Conservation (phyloP, 2,888 invertebrate species). For the Chrysomela aeneicollis region DNA sequence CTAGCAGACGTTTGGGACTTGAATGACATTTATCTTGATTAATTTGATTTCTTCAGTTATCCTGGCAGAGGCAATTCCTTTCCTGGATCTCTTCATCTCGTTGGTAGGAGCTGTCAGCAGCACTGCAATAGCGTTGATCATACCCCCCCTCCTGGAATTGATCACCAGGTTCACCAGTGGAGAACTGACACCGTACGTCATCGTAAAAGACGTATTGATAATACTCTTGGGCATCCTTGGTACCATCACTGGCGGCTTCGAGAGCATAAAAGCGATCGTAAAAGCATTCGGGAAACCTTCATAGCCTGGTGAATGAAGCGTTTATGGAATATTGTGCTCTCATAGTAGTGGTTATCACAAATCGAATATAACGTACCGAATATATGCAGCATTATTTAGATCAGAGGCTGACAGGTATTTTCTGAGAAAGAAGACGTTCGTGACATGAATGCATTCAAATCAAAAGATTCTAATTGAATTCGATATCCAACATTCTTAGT, state of each 20-base stretch:
- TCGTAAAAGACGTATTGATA: conserved; percentile 70
- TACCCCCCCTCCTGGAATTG: conserved; percentile 88
- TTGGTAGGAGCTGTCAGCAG: conserved; percentile 91
- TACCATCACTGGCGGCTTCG: conserved; percentile 78
- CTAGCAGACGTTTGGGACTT: no score
- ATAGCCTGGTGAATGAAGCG: no score
- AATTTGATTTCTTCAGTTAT: conserved; percentile 77
- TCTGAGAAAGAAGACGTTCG: no score
- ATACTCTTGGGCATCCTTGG: conserved; percentile 74
- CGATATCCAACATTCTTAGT: no score
- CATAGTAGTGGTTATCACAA: no score
- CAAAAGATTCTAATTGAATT: no score
- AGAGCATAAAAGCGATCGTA: conserved; percentile 71
- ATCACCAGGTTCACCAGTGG: conserved; percentile 72
- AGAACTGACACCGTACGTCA: conserved; percentile 62
- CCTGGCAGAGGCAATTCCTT: conserved; percentile 86
- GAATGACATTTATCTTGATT: no score
- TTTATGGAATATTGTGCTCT: no score
- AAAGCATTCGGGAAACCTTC: conserved; percentile 34
- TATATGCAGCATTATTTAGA: no score
- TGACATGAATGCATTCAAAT: no score
- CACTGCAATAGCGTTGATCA: conserved; percentile 84
- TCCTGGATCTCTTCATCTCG: conserved; percentile 87
- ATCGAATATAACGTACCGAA: no score
- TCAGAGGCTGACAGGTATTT: no score